Conservation (phyloP, 2,888 invertebrate species). For the Apamea crenata region DNA sequence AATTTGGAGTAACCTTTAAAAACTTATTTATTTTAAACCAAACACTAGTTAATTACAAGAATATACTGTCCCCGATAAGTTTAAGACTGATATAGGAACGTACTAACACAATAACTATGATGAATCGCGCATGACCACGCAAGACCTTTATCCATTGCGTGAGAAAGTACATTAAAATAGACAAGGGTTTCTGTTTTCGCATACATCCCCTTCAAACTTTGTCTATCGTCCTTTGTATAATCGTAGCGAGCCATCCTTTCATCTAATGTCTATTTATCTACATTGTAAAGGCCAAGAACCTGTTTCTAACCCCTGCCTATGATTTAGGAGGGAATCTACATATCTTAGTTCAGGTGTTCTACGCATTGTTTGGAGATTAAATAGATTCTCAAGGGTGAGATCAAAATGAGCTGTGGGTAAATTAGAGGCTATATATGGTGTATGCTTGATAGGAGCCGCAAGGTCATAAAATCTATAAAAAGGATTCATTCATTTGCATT, state of each 20-base stretch:
- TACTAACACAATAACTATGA: slow-evolving; percentile 47
- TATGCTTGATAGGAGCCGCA: not conserved
- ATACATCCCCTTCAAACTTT: slow-evolving; percentile 74
- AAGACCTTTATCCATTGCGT: slow-evolving; percentile 75
- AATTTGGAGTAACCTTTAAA: slow-evolving; percentile 43
- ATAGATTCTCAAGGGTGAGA: slow-evolving; percentile 59
- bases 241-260: slow-evolving; percentile 76
- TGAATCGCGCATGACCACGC: slow-evolving; percentile 62
- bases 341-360: slow-evolving; percentile 75
- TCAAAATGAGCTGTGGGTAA: slow-evolving; percentile 24
- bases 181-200: slow-evolving; percentile 76
- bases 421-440: slow-evolving; percentile 24
- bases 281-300: slow-evolving; percentile 81
- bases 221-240: slow-evolving; percentile 73
- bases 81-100: slow-evolving; percentile 36
- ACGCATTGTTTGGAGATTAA: slow-evolving; percentile 65
- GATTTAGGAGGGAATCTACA: slow-evolving; percentile 63
- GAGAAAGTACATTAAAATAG: slow-evolving; percentile 80
- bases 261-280: slow-evolving; percentile 83
- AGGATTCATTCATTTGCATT: not conserved
- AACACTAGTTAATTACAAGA: slow-evolving; percentile 42
- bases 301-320: slow-evolving; percentile 78
- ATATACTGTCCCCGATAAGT: slow-evolving; percentile 48
- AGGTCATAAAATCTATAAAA: slow-evolving; percentile 5
- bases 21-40: slow-evolving; percentile 11